Evolutionary conservation across 2,888 invertebrate genomes (phyloP).

Genomic region (Megalurothrips usitatus): DNA sequence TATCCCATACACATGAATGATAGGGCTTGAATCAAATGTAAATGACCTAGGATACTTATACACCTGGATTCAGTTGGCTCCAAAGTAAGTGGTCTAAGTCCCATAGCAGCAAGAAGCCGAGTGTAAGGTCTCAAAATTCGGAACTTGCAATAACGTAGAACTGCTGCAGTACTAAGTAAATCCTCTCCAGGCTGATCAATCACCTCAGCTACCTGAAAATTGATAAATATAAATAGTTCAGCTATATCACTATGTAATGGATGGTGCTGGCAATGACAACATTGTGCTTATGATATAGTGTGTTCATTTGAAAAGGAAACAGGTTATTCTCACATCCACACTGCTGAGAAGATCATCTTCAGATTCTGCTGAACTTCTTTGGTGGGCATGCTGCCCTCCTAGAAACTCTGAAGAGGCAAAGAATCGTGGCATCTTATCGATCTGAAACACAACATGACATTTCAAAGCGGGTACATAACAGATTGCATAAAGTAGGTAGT

Average conservation of each 20-base stretch:
- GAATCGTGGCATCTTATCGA: not conserved
- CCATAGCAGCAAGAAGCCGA: conserved; percentile 67
- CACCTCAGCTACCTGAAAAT: conserved; percentile 61
- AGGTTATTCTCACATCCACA: conserved; percentile 49
- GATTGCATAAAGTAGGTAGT: not conserved
- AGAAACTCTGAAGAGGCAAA: not conserved
- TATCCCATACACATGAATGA: conserved; percentile 66
- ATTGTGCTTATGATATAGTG: too few species aligned
- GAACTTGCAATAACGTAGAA: conserved; percentile 74
- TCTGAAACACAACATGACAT: not conserved
- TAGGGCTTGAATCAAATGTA: conserved; percentile 64
- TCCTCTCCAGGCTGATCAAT: conserved; percentile 63
- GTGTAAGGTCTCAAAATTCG: conserved; percentile 76
- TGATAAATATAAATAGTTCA: conserved; percentile 38
- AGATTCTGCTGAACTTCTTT: not conserved
- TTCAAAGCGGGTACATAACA: not conserved
- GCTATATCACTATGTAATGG: conserved; percentile 29
- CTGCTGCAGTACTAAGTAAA: conserved; percentile 69
- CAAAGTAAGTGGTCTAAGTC: conserved; percentile 63
- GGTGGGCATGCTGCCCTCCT: not conserved
- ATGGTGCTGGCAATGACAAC: too few species aligned
- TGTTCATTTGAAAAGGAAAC: not conserved
- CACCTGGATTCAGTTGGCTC: conserved; percentile 58
- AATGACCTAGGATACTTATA: conserved; percentile 58
- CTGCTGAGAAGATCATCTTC: conserved; percentile 44